Percentiles rank a stretch among this genome's conserved stretches.
Evolutionary conservation across 1,140 invertebrate species (phyloP).

Genomic region (Drosophila fuyamai): DNA sequence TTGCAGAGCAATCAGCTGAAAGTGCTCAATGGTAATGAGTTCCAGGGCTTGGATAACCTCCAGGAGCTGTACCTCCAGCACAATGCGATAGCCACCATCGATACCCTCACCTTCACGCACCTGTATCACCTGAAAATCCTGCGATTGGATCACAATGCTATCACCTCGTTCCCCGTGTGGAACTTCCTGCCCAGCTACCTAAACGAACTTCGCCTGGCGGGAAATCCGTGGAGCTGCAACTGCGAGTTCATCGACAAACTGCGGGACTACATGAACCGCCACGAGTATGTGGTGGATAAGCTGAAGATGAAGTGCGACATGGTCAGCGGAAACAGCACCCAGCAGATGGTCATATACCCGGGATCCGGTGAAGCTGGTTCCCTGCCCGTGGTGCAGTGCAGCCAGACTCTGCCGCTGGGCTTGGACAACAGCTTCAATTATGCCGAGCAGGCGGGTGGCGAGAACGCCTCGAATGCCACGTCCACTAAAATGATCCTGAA

Average conservation of each 20-base stretch:
- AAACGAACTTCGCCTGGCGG: conserved; percentile 89
- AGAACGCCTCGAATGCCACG: conserved; percentile 64
- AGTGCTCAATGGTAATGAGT: conserved; percentile 93
- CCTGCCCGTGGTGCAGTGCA: conserved; percentile 69
- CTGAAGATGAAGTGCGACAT: conserved; percentile 85
- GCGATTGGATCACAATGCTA: conserved; percentile 91
- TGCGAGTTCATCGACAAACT: conserved; percentile 93
- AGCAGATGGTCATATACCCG: conserved; percentile 85
- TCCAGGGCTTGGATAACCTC: conserved; percentile 90
- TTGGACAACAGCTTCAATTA: conserved; percentile 63
- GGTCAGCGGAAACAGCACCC: conserved; percentile 38
- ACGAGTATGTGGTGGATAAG: conserved; percentile 88
- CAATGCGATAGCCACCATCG: conserved; percentile 90
- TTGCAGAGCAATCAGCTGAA: conserved; percentile 92
- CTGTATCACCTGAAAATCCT: conserved; percentile 90
- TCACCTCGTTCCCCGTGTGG: conserved; percentile 91
- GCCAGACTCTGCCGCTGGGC: conserved; percentile 59
- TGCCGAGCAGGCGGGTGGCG: conserved; percentile 54
- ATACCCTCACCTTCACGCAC: conserved; percentile 91
- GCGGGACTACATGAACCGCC: conserved; percentile 90
- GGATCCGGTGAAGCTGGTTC: conserved; percentile 25
- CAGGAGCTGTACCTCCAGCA: conserved; percentile 94
- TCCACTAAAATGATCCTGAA: conserved; percentile 82
- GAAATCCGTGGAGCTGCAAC: conserved; percentile 95
- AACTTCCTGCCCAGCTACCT: conserved; percentile 88